A percentile compares a stretch with the other conserved stretches of the same genome.
Evolutionary conservation across 1,140 invertebrate species (phyloP).

Genomic region (Halotydeus destructor): DNA sequence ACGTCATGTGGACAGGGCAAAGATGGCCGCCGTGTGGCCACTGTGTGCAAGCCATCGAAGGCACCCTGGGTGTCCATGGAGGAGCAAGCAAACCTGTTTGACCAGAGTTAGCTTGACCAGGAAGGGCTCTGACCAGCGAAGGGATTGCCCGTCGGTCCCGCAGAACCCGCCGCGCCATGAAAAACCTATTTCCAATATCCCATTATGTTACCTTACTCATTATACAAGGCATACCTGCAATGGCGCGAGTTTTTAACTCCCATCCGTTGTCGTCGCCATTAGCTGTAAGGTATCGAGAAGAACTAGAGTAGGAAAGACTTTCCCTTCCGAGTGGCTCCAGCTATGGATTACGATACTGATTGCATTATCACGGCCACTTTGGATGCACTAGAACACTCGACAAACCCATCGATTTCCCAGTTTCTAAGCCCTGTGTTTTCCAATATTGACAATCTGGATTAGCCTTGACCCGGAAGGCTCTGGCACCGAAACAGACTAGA

Average conservation of each 20-base stretch:
- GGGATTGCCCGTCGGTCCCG: conserved; percentile 77
- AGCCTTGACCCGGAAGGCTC: conserved; percentile 20
- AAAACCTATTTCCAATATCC: conserved; percentile 37
- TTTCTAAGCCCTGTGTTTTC: conserved; percentile 69
- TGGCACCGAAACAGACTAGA: not conserved
- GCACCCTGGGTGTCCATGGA: conserved; percentile 95
- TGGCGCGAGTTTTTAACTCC: conserved; percentile 23
- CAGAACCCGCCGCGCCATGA: conserved; percentile 84
- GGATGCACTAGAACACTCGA: conserved; percentile 54
- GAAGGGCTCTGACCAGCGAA: conserved; percentile 87
- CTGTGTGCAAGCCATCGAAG: conserved; percentile 88
- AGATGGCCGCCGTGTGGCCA: conserved; percentile 84
- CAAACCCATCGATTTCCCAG: conserved; percentile 73
- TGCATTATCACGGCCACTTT: conserved; percentile 45
- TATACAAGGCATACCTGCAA: conserved; percentile 26
- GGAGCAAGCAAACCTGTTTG: conserved; percentile 37
- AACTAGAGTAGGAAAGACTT: conserved; percentile 83
- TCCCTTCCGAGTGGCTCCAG: conserved; percentile 90
- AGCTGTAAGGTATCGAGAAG: conserved; percentile 64
- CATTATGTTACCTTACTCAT: not conserved
- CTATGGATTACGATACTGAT: conserved; percentile 83
- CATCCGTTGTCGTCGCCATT: conserved; percentile 18
- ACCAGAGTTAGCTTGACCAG: conserved; percentile 22
- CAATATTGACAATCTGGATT: conserved; percentile 67
- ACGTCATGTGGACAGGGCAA: conserved; percentile 40